Conservation (phyloP, 37 sponge, comb jelly and placozoan species). For the Amphimedon queenslandica region DNA sequence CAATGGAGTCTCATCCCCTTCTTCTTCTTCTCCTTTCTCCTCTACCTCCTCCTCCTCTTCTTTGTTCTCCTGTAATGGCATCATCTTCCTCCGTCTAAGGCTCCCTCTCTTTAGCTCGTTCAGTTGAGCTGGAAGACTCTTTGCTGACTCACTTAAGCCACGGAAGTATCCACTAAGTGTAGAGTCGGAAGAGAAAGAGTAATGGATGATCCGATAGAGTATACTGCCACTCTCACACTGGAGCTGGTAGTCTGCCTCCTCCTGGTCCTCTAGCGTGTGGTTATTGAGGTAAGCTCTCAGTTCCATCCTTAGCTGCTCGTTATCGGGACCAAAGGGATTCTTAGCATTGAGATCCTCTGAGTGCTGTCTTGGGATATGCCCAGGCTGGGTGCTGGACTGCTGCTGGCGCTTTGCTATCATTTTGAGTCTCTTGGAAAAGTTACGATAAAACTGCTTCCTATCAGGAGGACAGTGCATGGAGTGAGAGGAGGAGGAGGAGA, state of each 20-base stretch:
- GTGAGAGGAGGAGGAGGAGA: neutral
- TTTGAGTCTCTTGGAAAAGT: conserved; percentile 27
- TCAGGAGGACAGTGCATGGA: conserved; percentile 34
- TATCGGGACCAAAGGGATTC: conserved; percentile 22
- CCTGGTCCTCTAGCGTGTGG: conserved; percentile 9
- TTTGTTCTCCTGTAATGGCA: neutral
- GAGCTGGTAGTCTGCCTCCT: conserved; percentile 11
- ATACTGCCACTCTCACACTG: conserved; percentile 2
- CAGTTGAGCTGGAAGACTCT: neutral
- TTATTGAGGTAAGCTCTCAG: conserved; percentile 28
- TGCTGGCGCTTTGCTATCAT: neutral
- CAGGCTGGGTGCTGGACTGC: neutral
- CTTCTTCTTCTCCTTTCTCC: neutral
- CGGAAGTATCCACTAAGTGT: neutral
- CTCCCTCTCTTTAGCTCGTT: neutral
- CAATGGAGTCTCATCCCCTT: neutral
- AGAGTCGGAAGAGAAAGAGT: neutral
- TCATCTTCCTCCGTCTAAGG: neutral
- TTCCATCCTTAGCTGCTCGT: conserved; percentile 45
- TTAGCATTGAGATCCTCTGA: conserved; percentile 45
- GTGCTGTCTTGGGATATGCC: conserved; percentile 18
- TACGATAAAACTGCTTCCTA: conserved; percentile 47
- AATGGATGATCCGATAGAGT: conserved; percentile 15
- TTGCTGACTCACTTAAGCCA: neutral
- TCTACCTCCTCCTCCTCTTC: conserved; percentile 4